Percentiles rank a stretch among this genome's conserved stretches.
phyloP scores from a whole-genome alignment of 2,113 vertebrate genomes.

The Crotalus horridus region DNA sequence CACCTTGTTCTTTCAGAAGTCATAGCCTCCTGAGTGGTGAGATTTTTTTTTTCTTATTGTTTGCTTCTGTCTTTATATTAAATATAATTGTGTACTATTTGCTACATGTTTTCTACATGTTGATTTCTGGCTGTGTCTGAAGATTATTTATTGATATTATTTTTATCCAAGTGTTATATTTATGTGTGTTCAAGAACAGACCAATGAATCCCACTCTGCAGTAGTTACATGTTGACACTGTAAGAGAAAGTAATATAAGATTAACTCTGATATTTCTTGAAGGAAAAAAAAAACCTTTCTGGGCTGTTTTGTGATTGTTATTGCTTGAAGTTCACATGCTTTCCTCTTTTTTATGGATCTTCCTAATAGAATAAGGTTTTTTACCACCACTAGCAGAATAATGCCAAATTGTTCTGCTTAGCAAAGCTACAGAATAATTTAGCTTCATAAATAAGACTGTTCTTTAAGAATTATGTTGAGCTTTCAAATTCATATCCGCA shows the following conservation, averaged over 20 bases:
- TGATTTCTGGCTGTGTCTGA: neutral
- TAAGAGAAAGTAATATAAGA: neutral
- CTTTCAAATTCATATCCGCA: conserved; percentile 53
- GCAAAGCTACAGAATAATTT: neutral
- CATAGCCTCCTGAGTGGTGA: neutral
- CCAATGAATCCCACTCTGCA: neutral
- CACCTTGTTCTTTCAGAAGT: neutral
- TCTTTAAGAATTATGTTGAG: conserved; percentile 53
- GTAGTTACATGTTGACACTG: neutral
- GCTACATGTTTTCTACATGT: neutral
- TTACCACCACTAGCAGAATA: neutral
- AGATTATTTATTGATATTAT: neutral
- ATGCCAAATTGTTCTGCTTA: neutral
- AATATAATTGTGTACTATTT: neutral
- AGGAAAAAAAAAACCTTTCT: neutral
- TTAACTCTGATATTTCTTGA: neutral
- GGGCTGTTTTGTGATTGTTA: neutral
- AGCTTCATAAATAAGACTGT: conserved; percentile 1
- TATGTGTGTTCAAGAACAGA: neutral
- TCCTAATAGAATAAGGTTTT: no score
- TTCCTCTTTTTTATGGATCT: neutral
- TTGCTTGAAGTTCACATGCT: neutral
- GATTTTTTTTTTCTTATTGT: neutral
- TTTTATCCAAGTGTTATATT: neutral
- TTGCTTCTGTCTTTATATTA: neutral